Base-by-base conservation (phyloP, 2,797 vertebrate genomes). In the Notolepis coatsorum region DNA sequence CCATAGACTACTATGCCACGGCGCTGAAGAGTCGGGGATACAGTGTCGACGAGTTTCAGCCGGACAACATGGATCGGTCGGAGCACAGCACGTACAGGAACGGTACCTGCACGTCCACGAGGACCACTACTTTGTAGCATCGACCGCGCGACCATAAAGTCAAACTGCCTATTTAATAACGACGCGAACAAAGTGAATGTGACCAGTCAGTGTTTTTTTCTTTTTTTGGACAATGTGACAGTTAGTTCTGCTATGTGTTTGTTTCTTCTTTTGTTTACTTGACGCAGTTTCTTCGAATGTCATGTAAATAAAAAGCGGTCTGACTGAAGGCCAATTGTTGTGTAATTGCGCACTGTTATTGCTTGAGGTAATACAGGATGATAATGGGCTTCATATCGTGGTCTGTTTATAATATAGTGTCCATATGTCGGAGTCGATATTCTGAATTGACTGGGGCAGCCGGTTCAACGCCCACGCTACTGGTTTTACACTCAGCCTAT, bases 1-100 rank as follows among this genome's bases (percentile, higher is more conserved):
- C 95, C 4, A 93, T 96, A 47, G 95, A 96, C 80, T 96, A 96
- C 86, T 96, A 95, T 39, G 94, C 95, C 82, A 96, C 95, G 0
- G 94, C 95, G n/a, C 90, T 96, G 71, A 96, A 96, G 73, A 96
- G 95, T 87, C 92, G 95, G 15, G 93, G 93, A 0, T 95, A 94
- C 84, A 96, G 94, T 48, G 92, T 94, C 67, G 94, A 95, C 82
- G 94, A 95, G 83, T 94, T 94, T 51, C 91, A 89, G 68, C 90
- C 88, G 0, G 94, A 95, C 79, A 92, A 93, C 69, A 73, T 91
- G 85, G 93, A 94, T 65, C 15, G 15, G 30, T 91, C 93, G 1
- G 92, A 91, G 7, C 21, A 27, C 33, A 93, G 92, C 67, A 84
- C 90, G 65, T 95, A 92, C 77, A 89, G 93, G 30, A 96, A 96